phyloP scores from a whole-genome alignment of 2,113 vertebrate genomes.

The Spea bombifrons region DNA sequence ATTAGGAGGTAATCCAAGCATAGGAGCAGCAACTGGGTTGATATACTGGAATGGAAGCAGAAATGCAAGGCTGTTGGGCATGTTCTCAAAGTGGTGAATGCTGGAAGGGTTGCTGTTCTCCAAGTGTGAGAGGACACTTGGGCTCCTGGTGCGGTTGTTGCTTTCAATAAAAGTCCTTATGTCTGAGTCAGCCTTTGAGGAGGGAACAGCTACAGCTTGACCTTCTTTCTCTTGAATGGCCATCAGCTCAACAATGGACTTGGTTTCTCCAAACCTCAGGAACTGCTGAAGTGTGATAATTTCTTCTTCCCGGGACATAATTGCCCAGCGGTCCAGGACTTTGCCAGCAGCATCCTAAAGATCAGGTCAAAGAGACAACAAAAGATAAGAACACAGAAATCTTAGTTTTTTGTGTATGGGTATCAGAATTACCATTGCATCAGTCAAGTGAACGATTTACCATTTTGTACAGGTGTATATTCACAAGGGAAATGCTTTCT shows the following conservation, averaged over 20 bases:
- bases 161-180: constrained; percentile 99
- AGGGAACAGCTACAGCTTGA: constrained; percentile 93
- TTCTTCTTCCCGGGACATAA: constrained; percentile 99
- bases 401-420: not conserved
- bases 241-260: constrained; percentile 99
- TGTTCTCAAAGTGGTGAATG: constrained; percentile 99
- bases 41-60: constrained; percentile 98
- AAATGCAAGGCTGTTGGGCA: constrained; percentile 96
- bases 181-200: constrained; percentile 96
- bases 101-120: constrained; percentile 97
- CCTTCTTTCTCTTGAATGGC: constrained; percentile 99
- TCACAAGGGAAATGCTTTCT: constrained; percentile 61
- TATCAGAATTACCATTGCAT: not conserved
- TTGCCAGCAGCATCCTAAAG: constrained; percentile 98
- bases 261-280: constrained; percentile 97
- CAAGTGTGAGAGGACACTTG: constrained; percentile 89
- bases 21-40: constrained; percentile 93
- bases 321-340: constrained; percentile 98
- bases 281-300: constrained; percentile 99
- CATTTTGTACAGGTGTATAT: constrained; percentile 57
- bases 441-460: constrained; percentile 60
- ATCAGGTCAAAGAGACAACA: constrained; percentile 83
- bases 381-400: constrained; percentile 53
- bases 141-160: constrained; percentile 96
- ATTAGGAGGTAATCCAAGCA: constrained; percentile 93